Percentiles rank a stretch among this genome's conserved stretches.
phyloP scores from a whole-genome alignment of 1,140 invertebrate species.

The Acromyrmex echinatior region DNA sequence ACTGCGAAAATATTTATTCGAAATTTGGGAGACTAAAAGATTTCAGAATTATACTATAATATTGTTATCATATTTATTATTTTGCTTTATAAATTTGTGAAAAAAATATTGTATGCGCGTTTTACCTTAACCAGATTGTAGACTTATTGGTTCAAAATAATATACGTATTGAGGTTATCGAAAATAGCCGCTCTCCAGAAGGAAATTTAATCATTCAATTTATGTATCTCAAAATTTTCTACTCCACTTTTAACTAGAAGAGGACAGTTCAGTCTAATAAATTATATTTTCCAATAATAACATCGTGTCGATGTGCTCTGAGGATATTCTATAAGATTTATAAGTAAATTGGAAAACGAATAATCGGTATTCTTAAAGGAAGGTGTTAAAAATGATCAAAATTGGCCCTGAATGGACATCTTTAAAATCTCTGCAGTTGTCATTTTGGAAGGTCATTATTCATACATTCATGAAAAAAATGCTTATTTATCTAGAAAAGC shows the following conservation, averaged over 20 bases:
- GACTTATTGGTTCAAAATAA: constrained; percentile 41
- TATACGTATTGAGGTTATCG: constrained; percentile 44
- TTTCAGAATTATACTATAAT: constrained; percentile 17
- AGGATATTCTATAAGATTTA: constrained; percentile 7
- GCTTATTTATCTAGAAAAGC: too few relatives aligned
- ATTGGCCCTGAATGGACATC: too few relatives aligned
- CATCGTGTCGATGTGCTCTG: not conserved
- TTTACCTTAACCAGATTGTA: constrained; percentile 33
- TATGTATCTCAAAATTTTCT: constrained; percentile 52
- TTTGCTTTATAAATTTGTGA: constrained; percentile 20
- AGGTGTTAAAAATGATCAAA: too few relatives aligned
- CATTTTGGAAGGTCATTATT: too few relatives aligned
- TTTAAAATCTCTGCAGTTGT: too few relatives aligned
- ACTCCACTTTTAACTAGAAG: constrained; percentile 29
- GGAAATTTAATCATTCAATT: constrained; percentile 3
- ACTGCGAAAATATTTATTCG: not conserved
- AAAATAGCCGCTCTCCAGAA: constrained; percentile 45
- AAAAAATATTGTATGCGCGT: not conserved
- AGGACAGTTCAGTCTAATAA: constrained; percentile 9
- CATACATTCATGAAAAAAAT: too few relatives aligned
- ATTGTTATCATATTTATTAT: not conserved
- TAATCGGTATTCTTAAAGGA: constrained; percentile 11
- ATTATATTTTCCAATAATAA: constrained; percentile 46
- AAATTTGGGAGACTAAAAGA: not conserved
- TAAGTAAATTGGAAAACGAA: constrained; percentile 22